Base-by-base conservation (phyloP, 2,113 vertebrate genomes). In the Melanostigma gelatinosum region DNA sequence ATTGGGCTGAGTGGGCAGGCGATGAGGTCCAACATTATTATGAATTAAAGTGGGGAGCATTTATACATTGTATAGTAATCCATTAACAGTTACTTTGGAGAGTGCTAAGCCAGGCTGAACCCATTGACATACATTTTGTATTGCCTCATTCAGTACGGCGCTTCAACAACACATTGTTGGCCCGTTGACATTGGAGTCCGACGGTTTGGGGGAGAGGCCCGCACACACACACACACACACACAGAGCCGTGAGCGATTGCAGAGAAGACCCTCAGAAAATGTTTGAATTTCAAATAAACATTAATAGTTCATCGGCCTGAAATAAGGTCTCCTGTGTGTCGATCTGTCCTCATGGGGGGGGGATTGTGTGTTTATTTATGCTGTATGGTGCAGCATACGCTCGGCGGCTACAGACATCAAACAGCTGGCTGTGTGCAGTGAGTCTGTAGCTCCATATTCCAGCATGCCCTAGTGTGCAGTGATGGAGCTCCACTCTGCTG, bases 241-340 rank as follows among this genome's bases (percentile, higher is more conserved):
- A 65, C 10, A 46, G 20, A 66, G 52, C 68, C 24, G 32, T 13
- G 29, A 79, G 79, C 63, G 69, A 58, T 74, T 78, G 81, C 76
- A 61, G 77, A 90, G 81, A 79, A 83, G 66, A 81, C 62, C 74
- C 77, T 81, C 24, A 12, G 61, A 90, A 91, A 86, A 74, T 87
- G 82, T 90, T 91, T 87, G 91, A 90, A 90, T 93, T 91, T 91
- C 86, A 88, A 87, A 91, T 92, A 82, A 79, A 58, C 89, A 93
- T 93, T 88, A 93, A 92, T 92, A 92, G 92, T 89, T 92, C 72
- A 93, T 93, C 92, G 91, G 87, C 84, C 88, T 87, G 83, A 85
- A 89, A 89, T 86, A 76, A 76, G 84, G 88, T 87, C 91, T 90
- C 90, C 83, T 63, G 90, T 86, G 92, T 85, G 86, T 86, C 50